Conservation (phyloP, 2,888 invertebrate genomes). For the Ommatoiulus sabulosus region DNA sequence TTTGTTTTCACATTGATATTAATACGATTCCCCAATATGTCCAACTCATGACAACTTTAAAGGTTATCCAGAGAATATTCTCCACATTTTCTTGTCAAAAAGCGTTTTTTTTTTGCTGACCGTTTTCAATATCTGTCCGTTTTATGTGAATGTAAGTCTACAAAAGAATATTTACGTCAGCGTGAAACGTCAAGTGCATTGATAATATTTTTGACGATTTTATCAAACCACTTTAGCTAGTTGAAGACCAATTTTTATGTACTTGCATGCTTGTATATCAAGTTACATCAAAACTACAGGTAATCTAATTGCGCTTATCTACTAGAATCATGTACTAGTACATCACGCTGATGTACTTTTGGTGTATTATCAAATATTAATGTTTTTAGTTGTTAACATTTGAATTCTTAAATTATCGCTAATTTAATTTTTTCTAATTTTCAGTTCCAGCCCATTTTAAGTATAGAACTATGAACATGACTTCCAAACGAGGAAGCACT, state of each 20-base stretch:
- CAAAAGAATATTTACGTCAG: not conserved
- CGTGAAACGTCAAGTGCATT: not conserved
- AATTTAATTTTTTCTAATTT: too few species aligned
- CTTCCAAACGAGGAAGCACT: slow-evolving; percentile 89
- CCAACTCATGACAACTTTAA: slow-evolving; percentile 33
- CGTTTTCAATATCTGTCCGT: not conserved
- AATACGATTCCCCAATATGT: slow-evolving; percentile 42
- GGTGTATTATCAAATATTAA: too few species aligned
- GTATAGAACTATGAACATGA: slow-evolving; percentile 90
- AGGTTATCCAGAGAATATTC: not conserved
- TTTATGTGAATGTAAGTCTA: not conserved
- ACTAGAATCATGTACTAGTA: not conserved
- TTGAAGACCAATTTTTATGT: not conserved
- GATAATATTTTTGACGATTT: not conserved
- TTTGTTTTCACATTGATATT: not conserved
- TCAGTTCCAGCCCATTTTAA: slow-evolving; percentile 94
- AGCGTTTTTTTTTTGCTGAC: not conserved
- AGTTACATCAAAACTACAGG: too few species aligned
- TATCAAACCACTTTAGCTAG: not conserved
- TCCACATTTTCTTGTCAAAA: not conserved
- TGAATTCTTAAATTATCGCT: too few species aligned
- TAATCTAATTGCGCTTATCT: too few species aligned
- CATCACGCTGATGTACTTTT: not conserved
- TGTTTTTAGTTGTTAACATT: too few species aligned
- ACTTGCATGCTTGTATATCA: too few species aligned